A percentile compares a stretch with the other conserved stretches of the same genome.
Conservation (phyloP, 2,113 vertebrate species). For the Herpailurus yagouaroundi region DNA sequence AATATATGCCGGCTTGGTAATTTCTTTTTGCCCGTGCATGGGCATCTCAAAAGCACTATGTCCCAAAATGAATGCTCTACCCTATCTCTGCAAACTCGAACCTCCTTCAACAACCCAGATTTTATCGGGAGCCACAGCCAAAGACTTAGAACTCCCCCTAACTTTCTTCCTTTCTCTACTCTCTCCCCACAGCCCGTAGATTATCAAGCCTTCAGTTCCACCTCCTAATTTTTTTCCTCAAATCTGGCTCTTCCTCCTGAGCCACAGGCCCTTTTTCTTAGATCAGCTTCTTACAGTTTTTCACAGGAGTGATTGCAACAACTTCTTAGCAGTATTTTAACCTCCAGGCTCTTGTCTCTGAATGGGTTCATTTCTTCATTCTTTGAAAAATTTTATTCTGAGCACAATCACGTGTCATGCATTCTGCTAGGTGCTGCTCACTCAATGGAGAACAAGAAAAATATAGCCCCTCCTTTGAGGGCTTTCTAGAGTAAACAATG, state of each 20-base stretch:
- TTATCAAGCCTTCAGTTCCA: neutral
- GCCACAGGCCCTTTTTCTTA: neutral
- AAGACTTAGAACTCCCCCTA: neutral
- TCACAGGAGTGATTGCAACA: neutral
- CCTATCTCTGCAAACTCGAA: neutral
- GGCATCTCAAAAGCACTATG: neutral
- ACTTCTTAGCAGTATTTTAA: neutral
- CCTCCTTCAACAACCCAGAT: neutral
- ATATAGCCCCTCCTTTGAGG: neutral
- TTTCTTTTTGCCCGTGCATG: neutral
- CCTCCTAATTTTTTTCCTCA: neutral
- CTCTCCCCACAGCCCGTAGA: neutral
- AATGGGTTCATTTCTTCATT: neutral
- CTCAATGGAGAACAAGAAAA: neutral
- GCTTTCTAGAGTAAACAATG: neutral
- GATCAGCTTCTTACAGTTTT: neutral
- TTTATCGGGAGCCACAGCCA: neutral
- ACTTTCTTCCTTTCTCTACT: neutral
- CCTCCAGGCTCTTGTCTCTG: neutral
- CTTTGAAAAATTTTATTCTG: neutral
- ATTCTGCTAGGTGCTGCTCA: neutral
- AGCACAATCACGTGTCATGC: neutral
- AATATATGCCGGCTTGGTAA: neutral
- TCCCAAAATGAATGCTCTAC: neutral
- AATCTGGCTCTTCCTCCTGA: neutral